Conservation (phyloP, 2,888 invertebrate genomes). For the Exephanes ischioxanthus region DNA sequence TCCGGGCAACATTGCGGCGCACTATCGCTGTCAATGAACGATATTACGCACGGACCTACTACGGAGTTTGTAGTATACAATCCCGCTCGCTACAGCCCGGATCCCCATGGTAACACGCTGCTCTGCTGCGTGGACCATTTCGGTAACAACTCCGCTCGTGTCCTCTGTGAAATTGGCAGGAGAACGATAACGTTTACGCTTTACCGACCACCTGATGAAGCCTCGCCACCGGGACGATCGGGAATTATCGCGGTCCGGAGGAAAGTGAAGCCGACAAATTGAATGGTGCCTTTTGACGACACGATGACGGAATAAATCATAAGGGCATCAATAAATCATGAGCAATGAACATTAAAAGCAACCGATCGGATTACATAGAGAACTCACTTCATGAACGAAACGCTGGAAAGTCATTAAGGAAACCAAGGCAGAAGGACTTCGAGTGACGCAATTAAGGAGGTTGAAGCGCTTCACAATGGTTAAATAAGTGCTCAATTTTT, state of each 20-base stretch:
- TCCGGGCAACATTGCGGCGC: conserved; percentile 76
- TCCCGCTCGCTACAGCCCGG: conserved; percentile 68
- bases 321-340: background rate
- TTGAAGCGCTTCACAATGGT: too few relatives aligned
- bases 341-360: too few relatives aligned
- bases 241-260: conserved; percentile 53
- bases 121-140: conserved; percentile 72
- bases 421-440: too few relatives aligned
- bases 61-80: conserved; percentile 37
- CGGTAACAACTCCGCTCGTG: conserved; percentile 66
- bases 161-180: conserved; percentile 76
- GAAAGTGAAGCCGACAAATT: conserved; percentile 23
- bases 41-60: conserved; percentile 78
- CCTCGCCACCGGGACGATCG: conserved; percentile 38
- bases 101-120: conserved; percentile 75
- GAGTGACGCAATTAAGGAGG: too few relatives aligned
- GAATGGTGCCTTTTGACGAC: conserved; percentile 21
- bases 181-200: conserved; percentile 69
- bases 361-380: too few relatives aligned
- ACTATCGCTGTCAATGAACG: conserved; percentile 82
- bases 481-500: too few relatives aligned
- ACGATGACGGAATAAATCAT: background rate
- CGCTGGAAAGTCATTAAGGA: too few relatives aligned
- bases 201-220: conserved; percentile 68
- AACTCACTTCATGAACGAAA: too few relatives aligned